phyloP scores from a whole-genome alignment of 2,113 vertebrate genomes.

The Nicator chloris region DNA sequence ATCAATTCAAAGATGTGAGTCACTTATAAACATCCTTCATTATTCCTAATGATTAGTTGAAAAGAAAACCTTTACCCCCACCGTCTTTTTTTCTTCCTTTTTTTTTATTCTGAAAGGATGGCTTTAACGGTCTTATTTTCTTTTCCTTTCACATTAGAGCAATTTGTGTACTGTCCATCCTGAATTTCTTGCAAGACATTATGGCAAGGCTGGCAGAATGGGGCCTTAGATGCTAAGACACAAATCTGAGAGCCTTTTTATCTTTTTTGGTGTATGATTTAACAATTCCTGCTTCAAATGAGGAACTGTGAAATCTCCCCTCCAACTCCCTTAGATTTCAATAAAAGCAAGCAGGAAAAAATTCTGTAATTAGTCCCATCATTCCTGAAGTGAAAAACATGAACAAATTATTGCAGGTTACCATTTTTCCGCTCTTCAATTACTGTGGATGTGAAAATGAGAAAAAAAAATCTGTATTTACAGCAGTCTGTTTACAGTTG shows the following conservation, averaged over 20 bases:
- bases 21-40: not conserved
- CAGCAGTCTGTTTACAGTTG: not conserved
- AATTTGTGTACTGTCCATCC: not conserved
- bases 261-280: not conserved
- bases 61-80: not conserved
- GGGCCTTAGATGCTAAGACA: not conserved
- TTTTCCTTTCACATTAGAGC: not conserved
- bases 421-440: not conserved
- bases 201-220: not conserved
- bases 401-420: not conserved
- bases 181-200: not conserved
- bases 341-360: not conserved
- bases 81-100: accelerated
- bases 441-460: not conserved
- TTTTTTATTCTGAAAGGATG: not conserved
- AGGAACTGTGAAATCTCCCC: not conserved
- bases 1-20: not conserved
- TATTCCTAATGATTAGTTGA: not conserved
- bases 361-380: not conserved
- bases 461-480: not conserved
- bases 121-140: not conserved
- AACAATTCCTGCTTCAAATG: not conserved
- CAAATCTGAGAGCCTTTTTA: not conserved
- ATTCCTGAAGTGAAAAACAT: not conserved
- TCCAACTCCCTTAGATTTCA: not conserved